These are phyloP conservation scores for Orchestia grillus DNA, from an alignment of 1,140 invertebrate species.

Conservation along the genomic window DNA sequence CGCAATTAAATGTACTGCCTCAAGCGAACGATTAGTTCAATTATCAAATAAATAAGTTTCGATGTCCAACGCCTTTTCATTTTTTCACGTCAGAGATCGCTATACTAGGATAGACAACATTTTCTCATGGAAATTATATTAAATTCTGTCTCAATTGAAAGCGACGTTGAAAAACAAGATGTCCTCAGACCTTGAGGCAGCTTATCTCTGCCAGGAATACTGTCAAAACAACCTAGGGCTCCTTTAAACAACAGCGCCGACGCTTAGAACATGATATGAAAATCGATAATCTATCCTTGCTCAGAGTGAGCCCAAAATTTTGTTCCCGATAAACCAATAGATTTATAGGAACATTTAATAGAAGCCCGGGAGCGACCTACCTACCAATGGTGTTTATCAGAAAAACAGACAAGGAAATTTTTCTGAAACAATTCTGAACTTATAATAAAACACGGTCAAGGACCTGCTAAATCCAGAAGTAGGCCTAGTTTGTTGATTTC, in stretches of 20 bases:
- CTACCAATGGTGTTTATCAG: background rate
- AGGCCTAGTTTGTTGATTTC: background rate
- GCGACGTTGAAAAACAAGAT: background rate
- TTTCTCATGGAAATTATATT: background rate
- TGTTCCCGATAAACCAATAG: slow-evolving; percentile 48
- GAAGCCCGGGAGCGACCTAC: background rate
- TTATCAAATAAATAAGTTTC: background rate
- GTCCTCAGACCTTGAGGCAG: background rate
- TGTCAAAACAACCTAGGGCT: background rate
- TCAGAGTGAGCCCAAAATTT: background rate
- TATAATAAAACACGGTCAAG: background rate
- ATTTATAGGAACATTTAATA: slow-evolving; percentile 49
- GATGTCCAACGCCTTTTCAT: background rate
- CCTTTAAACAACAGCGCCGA: background rate
- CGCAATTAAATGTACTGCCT: too few species aligned
- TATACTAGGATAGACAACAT: background rate
- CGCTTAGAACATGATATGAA: slow-evolving; percentile 16
- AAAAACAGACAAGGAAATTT: background rate
- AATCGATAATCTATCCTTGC: slow-evolving; percentile 50
- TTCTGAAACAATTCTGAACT: background rate
- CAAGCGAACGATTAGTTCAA: background rate
- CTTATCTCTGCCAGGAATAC: background rate
- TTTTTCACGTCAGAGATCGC: background rate
- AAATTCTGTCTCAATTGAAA: background rate
- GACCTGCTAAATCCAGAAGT: background rate